Evolutionary conservation across 2,113 vertebrate genomes (phyloP).

Genomic region (Gallinago paraguaiae): DNA sequence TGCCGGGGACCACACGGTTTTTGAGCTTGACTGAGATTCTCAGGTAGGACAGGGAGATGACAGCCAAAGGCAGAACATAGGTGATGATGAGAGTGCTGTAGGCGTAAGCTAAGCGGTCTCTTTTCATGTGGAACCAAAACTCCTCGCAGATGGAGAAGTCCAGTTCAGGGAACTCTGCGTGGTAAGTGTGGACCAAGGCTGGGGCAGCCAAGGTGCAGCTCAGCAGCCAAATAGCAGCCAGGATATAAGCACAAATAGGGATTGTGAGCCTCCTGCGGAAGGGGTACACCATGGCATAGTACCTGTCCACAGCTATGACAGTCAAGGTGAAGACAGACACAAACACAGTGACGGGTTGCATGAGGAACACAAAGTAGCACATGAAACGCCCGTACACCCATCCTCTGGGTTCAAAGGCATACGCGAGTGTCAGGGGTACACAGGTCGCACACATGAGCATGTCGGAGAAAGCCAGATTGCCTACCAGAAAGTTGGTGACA

Average conservation of each 20-base stretch:
- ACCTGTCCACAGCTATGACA: constrained; percentile 80
- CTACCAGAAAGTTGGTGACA: constrained; percentile 86
- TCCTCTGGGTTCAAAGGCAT: constrained; percentile 78
- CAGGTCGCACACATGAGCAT: constrained; percentile 86
- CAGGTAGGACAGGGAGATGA: constrained; percentile 79
- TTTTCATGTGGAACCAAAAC: constrained; percentile 84
- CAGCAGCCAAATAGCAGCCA: constrained; percentile 79
- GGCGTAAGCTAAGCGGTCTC: constrained; percentile 72
- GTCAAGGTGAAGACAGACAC: constrained; percentile 81
- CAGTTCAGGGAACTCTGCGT: constrained; percentile 80
- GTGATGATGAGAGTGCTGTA: constrained; percentile 80
- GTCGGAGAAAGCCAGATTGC: constrained; percentile 85
- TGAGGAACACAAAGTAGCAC: constrained; percentile 81
- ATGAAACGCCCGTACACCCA: constrained; percentile 80
- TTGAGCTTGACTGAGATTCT: constrained; percentile 80
- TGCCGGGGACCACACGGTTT: constrained; percentile 82
- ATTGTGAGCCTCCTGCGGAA: constrained; percentile 83
- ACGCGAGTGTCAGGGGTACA: constrained; percentile 80
- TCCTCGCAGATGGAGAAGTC: constrained; percentile 89
- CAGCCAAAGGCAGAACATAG: constrained; percentile 71
- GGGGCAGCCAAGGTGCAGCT: constrained; percentile 79
- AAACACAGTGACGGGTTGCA: constrained; percentile 79
- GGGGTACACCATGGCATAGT: constrained; percentile 81
- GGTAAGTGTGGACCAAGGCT: constrained; percentile 77
- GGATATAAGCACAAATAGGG: constrained; percentile 75